Evolutionary conservation across 37 sponge, comb jelly and placozoan species (phyloP), one percentile per base, ranked within the genome.

Genomic region (Tethya wilhelma): DNA sequence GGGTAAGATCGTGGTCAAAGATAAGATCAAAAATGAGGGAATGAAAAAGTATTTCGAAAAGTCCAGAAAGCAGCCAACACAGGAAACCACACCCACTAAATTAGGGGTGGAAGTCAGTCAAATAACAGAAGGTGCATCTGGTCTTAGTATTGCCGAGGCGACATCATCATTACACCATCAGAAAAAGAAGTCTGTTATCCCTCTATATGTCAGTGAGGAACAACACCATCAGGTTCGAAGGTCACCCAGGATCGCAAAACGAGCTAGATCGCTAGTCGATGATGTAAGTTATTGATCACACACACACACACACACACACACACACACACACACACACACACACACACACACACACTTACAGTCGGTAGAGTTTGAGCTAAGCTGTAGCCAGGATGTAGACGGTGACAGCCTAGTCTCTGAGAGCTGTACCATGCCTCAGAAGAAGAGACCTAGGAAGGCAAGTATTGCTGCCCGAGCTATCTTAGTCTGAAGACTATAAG

Each of bases 191-290:
- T 17, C 1, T 3, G 8, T 55, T 1, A 6, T 56, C 9, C 81
- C 42, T 23, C 56, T 9, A 26, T 56, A 69, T 17, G 38, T 74
- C 5, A 44, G 9, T 11, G 34, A 30, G 34, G 23, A 14, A 49
- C 74, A 87, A 26, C 26, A 41, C 2, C 7, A 22, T 26, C 57
- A 69, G 17, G 85, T 90, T 43, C 67, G 90, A 42, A 57, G 85
- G 20, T 90, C 90, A 29, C 91, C 86, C 14, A 59, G 86, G 43
- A n/a, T 81, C 30, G 86, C 81, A 39, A 90, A 85, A 33, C 25
- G 90, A 46, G 77, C 33, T 14, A 53, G 82, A 11, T 59, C 77
- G 3, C 29, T 65, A 46, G 37, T 38, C 1, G 91, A 90, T 43
- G 76, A 75, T 77, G 82, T 84, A 41, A 69, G 64, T 0, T 4